A percentile compares a stretch with the other conserved stretches of the same genome.
Evolutionary conservation across 2,888 invertebrate species (phyloP).

Genomic region (Drosophila sordidula): DNA sequence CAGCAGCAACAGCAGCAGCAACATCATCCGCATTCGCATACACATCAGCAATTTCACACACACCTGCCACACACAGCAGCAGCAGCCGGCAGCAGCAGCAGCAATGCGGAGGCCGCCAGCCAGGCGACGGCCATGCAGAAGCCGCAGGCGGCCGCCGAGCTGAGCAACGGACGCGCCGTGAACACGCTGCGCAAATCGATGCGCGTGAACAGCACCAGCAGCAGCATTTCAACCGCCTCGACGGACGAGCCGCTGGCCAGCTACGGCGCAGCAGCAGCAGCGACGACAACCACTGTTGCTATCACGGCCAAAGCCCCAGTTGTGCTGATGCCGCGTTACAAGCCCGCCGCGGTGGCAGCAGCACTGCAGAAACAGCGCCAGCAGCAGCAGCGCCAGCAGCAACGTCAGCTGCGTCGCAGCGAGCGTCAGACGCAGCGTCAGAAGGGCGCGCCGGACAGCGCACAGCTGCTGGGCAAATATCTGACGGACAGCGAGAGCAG

Average conservation of each 20-base stretch:
- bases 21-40: constrained; percentile 28
- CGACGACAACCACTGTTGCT: constrained; percentile 19
- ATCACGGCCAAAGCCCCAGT: constrained; percentile 54
- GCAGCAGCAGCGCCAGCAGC: constrained; percentile 55
- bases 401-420: constrained; percentile 67
- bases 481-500: constrained; percentile 66
- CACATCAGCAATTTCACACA: constrained; percentile 50
- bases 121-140: constrained; percentile 60
- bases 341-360: constrained; percentile 48
- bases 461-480: constrained; percentile 44
- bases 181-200: constrained; percentile 82
- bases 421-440: constrained; percentile 66
- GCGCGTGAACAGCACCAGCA: constrained; percentile 84
- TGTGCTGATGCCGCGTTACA: constrained; percentile 59
- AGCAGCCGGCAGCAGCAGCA: constrained; percentile 49
- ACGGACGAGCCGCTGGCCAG: constrained; percentile 71
- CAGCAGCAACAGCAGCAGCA: constrained; percentile 38
- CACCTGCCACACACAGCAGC: constrained; percentile 59
- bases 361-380: constrained; percentile 28
- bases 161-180: constrained; percentile 37
- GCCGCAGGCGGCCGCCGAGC: constrained; percentile 51
- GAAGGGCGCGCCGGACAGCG: constrained; percentile 34
- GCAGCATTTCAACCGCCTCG: constrained; percentile 83
- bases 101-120: constrained; percentile 58
- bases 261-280: constrained; percentile 78